Base-by-base conservation (phyloP, 1,140 invertebrate genomes). In the Caerostris darwini region DNA sequence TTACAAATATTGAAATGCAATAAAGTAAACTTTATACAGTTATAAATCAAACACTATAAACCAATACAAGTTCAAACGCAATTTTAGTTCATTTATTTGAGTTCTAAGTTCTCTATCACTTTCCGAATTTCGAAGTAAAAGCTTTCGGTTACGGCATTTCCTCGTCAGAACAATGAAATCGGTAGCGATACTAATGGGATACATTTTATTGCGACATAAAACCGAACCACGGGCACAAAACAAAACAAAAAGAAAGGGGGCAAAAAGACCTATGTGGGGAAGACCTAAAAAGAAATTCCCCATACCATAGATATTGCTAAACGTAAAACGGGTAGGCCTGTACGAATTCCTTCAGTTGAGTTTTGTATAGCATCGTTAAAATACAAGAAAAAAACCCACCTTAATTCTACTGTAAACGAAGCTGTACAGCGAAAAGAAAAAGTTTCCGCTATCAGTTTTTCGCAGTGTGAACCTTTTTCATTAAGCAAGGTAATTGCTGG, bases 131-230 rank as follows among this genome's bases (percentile, higher is more conserved):
- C n/a, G 34, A 87, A 87, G 59, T 54, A 87, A 90, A 90, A 90
- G 64, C 17, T 90, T 90, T 71, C 8, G 71, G 54, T 17, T 34
- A 54, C 19, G 61, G 56, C 34, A 7, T 81, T 90, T 77, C 34
- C 57, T 58, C 90, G 81, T 92, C 57, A 67, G 34, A 83, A 64
- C 90, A 92, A 92, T 92, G 81, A 92, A 92, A 92, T 85, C 90
- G 85, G 90, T 83, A 92, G 90, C 90, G 90, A 58, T 69, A 92
- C 90, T 92, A 92, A 92, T 92, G 61, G 90, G 81, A 92, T 83
- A 57, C 90, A 83, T 92, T 92, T 92, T 92, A 92, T 92, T 92
- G 58, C 81, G 58, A 83, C 81, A 85, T 92, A 92, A 92, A 92
- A 92, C 8, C 81, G 71, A 92, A 61, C 77, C 71, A 85, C 90